A percentile compares a stretch with the other conserved stretches of the same genome.
These are phyloP conservation scores for Parnassius glacialis DNA, from an alignment of 2,888 invertebrate genomes.

Conservation along the genomic window DNA sequence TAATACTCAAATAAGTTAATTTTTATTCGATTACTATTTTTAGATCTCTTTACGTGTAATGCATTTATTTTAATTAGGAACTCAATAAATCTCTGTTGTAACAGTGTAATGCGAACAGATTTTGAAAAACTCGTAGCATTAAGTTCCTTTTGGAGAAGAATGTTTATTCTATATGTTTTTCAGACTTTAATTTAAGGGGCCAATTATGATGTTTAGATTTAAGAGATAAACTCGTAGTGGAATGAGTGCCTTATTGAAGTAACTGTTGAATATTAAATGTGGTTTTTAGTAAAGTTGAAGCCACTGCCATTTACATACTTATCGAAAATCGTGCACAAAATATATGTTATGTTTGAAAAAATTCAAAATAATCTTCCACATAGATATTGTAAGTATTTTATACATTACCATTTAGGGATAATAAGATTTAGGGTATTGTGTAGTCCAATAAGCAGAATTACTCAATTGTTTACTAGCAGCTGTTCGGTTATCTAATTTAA, in stretches of 20 bases:
- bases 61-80: slow-evolving; percentile 75
- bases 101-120: slow-evolving; percentile 51
- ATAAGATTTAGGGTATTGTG: slow-evolving; percentile 54
- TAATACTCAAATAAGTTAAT: slow-evolving; percentile 80
- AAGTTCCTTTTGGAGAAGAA: slow-evolving; percentile 61
- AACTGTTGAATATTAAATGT: slow-evolving; percentile 41
- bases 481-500: background rate
- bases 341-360: slow-evolving; percentile 44
- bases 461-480: slow-evolving; percentile 24
- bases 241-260: slow-evolving; percentile 62
- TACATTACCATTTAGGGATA: slow-evolving; percentile 78
- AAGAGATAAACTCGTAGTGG: slow-evolving; percentile 41
- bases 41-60: slow-evolving; percentile 80
- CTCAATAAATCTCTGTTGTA: slow-evolving; percentile 48
- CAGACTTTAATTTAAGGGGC: slow-evolving; percentile 44
- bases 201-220: slow-evolving; percentile 51
- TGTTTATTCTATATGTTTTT: slow-evolving; percentile 48
- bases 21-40: slow-evolving; percentile 73
- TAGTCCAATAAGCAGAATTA: slow-evolving; percentile 39
- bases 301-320: slow-evolving; percentile 59
- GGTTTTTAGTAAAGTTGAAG: slow-evolving; percentile 44
- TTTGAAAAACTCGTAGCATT: slow-evolving; percentile 42
- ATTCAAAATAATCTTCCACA: slow-evolving; percentile 69
- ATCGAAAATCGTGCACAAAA: slow-evolving; percentile 47
- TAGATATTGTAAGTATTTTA: slow-evolving; percentile 68